These are phyloP conservation scores for Diadophis punctatus DNA, from an alignment of 2,113 vertebrate genomes.

Conservation along the genomic window DNA sequence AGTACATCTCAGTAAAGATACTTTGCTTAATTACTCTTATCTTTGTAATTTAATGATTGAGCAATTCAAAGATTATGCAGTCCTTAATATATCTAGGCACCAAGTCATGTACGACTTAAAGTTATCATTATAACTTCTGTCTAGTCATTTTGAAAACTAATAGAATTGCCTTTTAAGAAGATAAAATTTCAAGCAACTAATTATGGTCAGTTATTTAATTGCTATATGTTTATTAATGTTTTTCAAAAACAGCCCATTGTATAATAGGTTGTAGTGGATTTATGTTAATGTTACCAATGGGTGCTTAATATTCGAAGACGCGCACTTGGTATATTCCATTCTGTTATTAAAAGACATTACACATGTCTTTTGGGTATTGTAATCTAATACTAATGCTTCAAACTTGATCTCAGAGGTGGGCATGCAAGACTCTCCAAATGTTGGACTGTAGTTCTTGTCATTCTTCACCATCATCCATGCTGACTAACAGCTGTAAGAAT, in stretches of 20 bases:
- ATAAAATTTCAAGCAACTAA: neutral
- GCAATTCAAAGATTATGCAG: neutral
- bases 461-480: neutral
- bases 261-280: neutral
- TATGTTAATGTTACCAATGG: neutral
- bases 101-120: neutral
- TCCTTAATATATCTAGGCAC: neutral
- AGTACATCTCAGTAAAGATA: neutral
- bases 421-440: neutral
- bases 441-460: neutral
- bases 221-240: neutral
- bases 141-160: neutral
- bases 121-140: neutral
- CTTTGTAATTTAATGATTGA: neutral
- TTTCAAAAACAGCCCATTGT: neutral
- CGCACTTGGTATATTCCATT: neutral
- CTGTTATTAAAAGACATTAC: neutral
- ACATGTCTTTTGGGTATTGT: neutral
- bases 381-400: neutral
- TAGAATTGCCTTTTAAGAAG: neutral
- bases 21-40: neutral
- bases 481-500: neutral
- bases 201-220: neutral
- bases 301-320: neutral
- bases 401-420: neutral